Conservation (phyloP, 2,797 vertebrate species). For the Coracias cyanogaster region DNA sequence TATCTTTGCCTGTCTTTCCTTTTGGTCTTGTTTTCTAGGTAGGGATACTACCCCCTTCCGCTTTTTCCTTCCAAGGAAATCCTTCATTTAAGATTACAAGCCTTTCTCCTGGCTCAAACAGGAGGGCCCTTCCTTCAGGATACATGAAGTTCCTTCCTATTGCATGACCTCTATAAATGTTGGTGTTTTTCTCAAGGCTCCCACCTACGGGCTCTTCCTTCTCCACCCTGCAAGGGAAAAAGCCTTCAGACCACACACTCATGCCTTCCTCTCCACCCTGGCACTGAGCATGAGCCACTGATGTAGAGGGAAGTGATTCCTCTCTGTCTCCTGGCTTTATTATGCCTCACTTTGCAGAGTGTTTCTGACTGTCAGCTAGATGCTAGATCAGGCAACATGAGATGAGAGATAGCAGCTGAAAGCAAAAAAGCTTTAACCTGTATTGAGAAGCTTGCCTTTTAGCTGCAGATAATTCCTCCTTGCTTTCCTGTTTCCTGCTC, state of each 20-base stretch:
- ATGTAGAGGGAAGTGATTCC: neutral
- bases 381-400: neutral
- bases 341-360: neutral
- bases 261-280: neutral
- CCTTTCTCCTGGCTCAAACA: neutral
- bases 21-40: neutral
- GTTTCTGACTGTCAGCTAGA: neutral
- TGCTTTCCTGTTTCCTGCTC: neutral
- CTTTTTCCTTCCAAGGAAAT: neutral
- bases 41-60: neutral
- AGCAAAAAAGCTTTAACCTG: conserved; percentile 20
- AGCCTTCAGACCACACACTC: accelerated
- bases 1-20: neutral
- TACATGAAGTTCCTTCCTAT: neutral
- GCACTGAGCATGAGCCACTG: neutral
- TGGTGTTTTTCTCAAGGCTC: neutral
- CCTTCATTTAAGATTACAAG: neutral
- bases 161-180: neutral
- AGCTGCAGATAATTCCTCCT: conserved; percentile 15
- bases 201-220: neutral
- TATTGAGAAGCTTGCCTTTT: neutral
- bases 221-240: neutral
- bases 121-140: neutral
- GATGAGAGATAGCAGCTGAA: conserved; percentile 37
- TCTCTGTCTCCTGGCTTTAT: neutral